Evolutionary conservation across 2,888 invertebrate species (phyloP).

Genomic region (Drosophila merina): DNA sequence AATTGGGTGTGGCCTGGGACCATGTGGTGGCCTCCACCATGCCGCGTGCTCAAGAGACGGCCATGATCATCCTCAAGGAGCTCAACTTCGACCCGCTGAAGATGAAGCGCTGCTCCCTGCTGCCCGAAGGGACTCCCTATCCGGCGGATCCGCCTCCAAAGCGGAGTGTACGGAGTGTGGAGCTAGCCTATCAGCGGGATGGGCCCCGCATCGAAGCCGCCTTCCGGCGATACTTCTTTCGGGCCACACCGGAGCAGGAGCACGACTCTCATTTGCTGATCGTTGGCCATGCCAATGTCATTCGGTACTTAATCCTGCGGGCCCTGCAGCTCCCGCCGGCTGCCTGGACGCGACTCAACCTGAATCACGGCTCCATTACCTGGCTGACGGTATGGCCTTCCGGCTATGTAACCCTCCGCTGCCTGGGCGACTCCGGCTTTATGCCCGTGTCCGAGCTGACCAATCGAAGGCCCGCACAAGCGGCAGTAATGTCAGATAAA

Average conservation of each 20-base stretch:
- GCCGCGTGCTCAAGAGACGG: conserved; percentile 96
- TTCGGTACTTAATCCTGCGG: conserved; percentile 96
- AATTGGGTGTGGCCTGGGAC: conserved; percentile 91
- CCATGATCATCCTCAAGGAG: conserved; percentile 90
- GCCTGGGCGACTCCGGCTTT: conserved; percentile 95
- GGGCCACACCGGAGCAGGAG: conserved; percentile 92
- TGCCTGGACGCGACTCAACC: conserved; percentile 96
- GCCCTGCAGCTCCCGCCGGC: conserved; percentile 98
- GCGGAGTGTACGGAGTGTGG: conserved; percentile 93
- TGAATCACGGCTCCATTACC: conserved; percentile 97
- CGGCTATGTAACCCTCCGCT: conserved; percentile 92
- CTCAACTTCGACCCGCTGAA: conserved; percentile 87
- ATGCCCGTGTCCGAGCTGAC: conserved; percentile 91
- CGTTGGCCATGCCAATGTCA: conserved; percentile 99
- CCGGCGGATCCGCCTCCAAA: conserved; percentile 96
- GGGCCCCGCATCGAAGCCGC: conserved; percentile 98
- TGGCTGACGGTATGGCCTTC: conserved; percentile 93
- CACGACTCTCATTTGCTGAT: conserved; percentile 94
- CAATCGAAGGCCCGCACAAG: conserved; percentile 83
- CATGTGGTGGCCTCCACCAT: conserved; percentile 94
- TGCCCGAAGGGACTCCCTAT: conserved; percentile 97
- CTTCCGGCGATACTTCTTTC: conserved; percentile 95
- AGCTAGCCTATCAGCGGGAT: conserved; percentile 94
- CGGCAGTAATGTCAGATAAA: neutral
- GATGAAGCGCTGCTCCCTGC: conserved; percentile 88